phyloP scores from a whole-genome alignment of 2,113 vertebrate genomes.

The Trogon surrucura region DNA sequence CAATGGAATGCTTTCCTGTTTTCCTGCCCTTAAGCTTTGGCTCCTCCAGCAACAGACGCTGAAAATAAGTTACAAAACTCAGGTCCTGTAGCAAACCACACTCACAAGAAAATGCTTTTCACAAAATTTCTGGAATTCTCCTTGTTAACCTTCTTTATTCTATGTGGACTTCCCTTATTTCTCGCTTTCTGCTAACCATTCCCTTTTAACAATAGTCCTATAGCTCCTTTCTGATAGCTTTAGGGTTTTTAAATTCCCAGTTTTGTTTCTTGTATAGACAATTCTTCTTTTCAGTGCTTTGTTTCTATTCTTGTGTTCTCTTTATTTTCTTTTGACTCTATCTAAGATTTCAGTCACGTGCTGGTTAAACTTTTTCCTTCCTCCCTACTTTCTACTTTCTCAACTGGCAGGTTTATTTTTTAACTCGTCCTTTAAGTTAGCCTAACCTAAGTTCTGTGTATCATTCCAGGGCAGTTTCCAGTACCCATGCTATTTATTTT shows the following conservation, averaged over 20 bases:
- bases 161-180: neutral
- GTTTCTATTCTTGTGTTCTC: neutral
- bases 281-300: neutral
- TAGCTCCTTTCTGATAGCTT: neutral
- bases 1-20: slow-evolving; percentile 17
- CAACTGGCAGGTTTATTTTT: neutral
- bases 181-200: neutral
- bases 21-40: slow-evolving; percentile 28
- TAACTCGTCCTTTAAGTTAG: neutral
- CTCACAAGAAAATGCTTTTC: neutral
- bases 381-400: neutral
- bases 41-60: neutral
- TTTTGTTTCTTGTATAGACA: neutral
- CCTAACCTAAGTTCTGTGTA: neutral
- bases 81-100: neutral
- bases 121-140: neutral
- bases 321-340: neutral
- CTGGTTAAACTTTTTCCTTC: neutral
- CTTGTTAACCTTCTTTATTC: neutral
- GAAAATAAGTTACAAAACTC: neutral
- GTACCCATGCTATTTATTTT: neutral
- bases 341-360: neutral
- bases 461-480: neutral
- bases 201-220: neutral
- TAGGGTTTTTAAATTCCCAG: neutral